Evolutionary conservation across 35 echinoderm and acorn worm species (phyloP).

Genomic region (Apostichopus californicus): DNA sequence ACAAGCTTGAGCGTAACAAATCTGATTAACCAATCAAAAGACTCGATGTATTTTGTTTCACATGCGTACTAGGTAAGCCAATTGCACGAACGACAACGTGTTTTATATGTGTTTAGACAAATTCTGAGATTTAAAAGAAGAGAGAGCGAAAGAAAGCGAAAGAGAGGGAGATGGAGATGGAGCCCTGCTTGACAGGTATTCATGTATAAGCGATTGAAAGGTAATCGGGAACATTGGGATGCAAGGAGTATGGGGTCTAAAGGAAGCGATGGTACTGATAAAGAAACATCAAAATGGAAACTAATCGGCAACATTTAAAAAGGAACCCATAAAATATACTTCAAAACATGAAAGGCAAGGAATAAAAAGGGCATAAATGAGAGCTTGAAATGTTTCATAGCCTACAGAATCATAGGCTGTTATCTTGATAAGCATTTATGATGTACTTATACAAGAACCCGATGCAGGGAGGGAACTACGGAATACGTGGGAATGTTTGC

Average conservation of each 20-base stretch:
- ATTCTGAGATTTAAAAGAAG: conserved; percentile 10
- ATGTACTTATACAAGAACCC: no score
- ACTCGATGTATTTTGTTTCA: conserved; percentile 32
- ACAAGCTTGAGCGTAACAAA: conserved; percentile 52
- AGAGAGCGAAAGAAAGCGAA: no score
- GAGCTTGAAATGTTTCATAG: no score
- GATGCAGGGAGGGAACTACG: no score
- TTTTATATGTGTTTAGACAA: conserved; percentile 31
- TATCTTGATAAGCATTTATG: no score
- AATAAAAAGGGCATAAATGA: no score
- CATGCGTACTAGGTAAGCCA: conserved; percentile 27
- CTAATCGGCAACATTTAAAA: neutral
- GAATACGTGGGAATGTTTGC: no score
- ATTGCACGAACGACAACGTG: conserved; percentile 29
- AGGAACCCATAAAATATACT: no score
- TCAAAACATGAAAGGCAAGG: no score
- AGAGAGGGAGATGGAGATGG: no score
- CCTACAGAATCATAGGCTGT: no score
- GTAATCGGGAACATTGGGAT: neutral
- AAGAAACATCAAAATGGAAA: neutral
- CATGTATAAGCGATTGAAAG: neutral
- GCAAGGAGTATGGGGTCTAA: neutral
- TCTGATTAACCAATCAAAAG: conserved; percentile 41
- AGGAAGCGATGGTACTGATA: neutral
- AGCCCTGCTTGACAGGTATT: conserved; percentile 17